A percentile compares a stretch with the other conserved stretches of the same genome.
These are phyloP conservation scores for Drosophila picticornis DNA, from an alignment of 2,888 invertebrate species.

Conservation along the genomic window DNA sequence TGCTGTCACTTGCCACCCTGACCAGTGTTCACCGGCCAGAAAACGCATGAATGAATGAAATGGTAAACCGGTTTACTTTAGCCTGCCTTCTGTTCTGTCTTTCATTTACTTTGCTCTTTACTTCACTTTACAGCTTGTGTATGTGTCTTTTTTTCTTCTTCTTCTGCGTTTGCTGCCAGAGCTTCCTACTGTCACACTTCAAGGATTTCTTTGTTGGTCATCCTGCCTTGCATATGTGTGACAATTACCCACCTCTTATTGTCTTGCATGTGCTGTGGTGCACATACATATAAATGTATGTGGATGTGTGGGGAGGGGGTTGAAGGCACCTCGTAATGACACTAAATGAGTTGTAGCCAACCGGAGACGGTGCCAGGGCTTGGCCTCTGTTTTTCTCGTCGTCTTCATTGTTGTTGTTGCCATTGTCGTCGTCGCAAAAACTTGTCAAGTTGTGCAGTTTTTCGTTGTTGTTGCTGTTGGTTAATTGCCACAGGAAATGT, in stretches of 20 bases:
- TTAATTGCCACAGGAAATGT: conserved; percentile 79
- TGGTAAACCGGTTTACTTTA: conserved; percentile 73
- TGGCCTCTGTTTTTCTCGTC: conserved; percentile 53
- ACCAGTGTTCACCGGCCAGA: conserved; percentile 52
- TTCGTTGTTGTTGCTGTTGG: conserved; percentile 52
- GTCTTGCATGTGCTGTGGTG: conserved; percentile 26
- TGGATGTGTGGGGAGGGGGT: neutral
- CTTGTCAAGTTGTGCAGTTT: conserved; percentile 74
- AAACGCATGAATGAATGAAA: conserved; percentile 77
- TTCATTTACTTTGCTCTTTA: conserved; percentile 75
- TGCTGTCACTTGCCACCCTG: conserved; percentile 36
- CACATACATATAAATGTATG: neutral
- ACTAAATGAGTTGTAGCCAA: conserved; percentile 79
- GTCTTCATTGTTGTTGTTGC: conserved; percentile 51
- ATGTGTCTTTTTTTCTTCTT: conserved; percentile 23
- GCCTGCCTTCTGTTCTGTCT: conserved; percentile 56
- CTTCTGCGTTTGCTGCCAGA: conserved; percentile 25
- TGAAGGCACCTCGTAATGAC: conserved; percentile 60
- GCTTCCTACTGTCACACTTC: conserved; percentile 82
- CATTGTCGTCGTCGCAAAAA: conserved; percentile 59
- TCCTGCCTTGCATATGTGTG: conserved; percentile 71
- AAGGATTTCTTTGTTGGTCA: conserved; percentile 81
- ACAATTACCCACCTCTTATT: conserved; percentile 73
- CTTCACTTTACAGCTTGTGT: conserved; percentile 47
- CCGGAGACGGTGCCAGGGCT: conserved; percentile 53